Conservation (phyloP, 1,140 invertebrate species). For the Brachionus rubens region DNA sequence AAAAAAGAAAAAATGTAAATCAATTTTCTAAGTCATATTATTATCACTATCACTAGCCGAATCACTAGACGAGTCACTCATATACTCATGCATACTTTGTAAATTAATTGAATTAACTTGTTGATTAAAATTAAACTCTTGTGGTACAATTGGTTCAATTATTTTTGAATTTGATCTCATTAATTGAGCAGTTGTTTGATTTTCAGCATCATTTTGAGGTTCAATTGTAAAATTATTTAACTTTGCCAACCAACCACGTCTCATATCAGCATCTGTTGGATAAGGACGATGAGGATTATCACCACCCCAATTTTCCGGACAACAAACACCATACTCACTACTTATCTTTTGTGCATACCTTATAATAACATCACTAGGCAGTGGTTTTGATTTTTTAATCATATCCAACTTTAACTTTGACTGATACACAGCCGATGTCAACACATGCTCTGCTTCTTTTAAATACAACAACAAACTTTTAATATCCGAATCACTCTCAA, state of each 20-base stretch:
- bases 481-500: constrained; percentile 8
- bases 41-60: constrained; percentile 32
- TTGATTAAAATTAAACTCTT: constrained; percentile 20
- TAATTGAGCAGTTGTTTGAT: neutral
- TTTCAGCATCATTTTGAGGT: neutral
- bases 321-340: neutral
- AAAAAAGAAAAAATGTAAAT: no score
- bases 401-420: constrained; percentile 26
- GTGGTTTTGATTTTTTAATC: constrained; percentile 8
- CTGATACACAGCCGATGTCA: constrained; percentile 42
- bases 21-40: neutral
- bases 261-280: constrained; percentile 43
- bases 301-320: constrained; percentile 35
- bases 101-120: neutral
- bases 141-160: constrained; percentile 38
- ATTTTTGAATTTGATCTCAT: constrained; percentile 27
- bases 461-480: constrained; percentile 36
- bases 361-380: constrained; percentile 24
- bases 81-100: constrained; percentile 3
- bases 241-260: constrained; percentile 14
- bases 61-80: constrained; percentile 33
- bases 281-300: constrained; percentile 24
- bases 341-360: constrained; percentile 36
- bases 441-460: constrained; percentile 41
- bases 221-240: constrained; percentile 16